Evolutionary conservation across 2,113 vertebrate species (phyloP), one percentile per base, ranked within the genome.

Genomic region (Pedionomus torquatus): DNA sequence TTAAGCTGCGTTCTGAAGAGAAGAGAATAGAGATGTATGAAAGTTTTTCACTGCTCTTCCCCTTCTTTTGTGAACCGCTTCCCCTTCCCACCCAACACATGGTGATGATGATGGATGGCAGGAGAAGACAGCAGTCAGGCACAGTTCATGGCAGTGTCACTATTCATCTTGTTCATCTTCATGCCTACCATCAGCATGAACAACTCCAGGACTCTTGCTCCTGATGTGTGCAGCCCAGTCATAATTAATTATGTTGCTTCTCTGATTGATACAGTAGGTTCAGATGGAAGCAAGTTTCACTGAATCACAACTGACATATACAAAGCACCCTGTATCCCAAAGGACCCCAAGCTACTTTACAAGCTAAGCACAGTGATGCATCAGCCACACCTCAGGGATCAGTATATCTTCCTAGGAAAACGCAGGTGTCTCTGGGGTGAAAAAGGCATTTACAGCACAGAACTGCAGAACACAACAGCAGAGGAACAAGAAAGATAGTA

Each of bases 241-340:
- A 83, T 90, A 83, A 87, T 86, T 84, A 86, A 89, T 87, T 74
- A 33, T 3, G 12, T 55, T 87, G 74, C 60, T 82, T n/a, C 52
- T 60, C 75, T 85, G 95, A 93, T 86, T 81, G 96, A 93, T 88
- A 72, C 52, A n/a, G 81, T 25, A 65, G 80, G 90, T 77, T 93
- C 64, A 84, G 63, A 79, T 63, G 71, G 72, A 79, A 64, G 74
- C 70, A 80, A 54, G 76, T 93, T 66, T 54, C 85, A 49, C 28
- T 80, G 95, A 83, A 88, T 86, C 87, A 89, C 90, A 80, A 23
- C 76, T 91, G 94, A 84, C 91, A 84, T 17, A 19, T 87, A 94
- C 95, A 92, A 94, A 94, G 89, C 91, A 84, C 78, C 60, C 79
- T 21, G 26, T 10, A 11, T 92, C 89, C 83, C 94, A 75, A 0